Evolutionary conservation across 53 echinoderm and acorn worm species (phyloP), one percentile per base, ranked within the genome.

Genomic region (Patiria pectinifera): DNA sequence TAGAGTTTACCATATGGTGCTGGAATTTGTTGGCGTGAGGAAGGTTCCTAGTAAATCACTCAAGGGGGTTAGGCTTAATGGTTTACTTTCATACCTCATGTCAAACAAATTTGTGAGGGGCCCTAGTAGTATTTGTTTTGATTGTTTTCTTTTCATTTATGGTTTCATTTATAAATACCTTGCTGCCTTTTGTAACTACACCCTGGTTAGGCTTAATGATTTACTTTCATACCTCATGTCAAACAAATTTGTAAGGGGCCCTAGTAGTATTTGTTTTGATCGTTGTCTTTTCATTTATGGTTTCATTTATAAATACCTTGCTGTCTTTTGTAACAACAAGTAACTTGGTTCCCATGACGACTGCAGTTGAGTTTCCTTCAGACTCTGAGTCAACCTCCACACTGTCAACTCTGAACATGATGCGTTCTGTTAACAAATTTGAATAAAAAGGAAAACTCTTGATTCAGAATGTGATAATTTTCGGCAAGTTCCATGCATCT

Each of bases 301-400:
- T 47, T 21, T 35, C 35, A 35, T 35, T 53, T 53, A 53, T 61
- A 96, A 93, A 76, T 72, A 96, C 96, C 92, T 96, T 96, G 82
- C 85, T 85, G 75, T 93, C 83, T 60, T 85, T 91, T 44, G 89
- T 95, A 48, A 93, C 85, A 71, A 87, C 91, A 3, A 93, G 86
- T 61, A 96, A 93, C 82, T 96, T 96, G 89, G 93, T 83, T 60
- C 94, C 96, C 69, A 87, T 93, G 69, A 96, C 60, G 45, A 87
- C 80, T 71, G 85, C 93, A 14, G 92, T 92, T 2, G 96, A 94
- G 62, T 91, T 80, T 2, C 72, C 91, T 3, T 92, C 84, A n/a
- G 94, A 91, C 11, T 86, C 86, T 2, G 93, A 95, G 75, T 76
- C 91, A 59, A 94, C 91, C 71, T 91, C 93, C 45, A 96, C 84